Conservation (phyloP, 1,140 invertebrate species). For the Lepidotrigona ventralis region DNA sequence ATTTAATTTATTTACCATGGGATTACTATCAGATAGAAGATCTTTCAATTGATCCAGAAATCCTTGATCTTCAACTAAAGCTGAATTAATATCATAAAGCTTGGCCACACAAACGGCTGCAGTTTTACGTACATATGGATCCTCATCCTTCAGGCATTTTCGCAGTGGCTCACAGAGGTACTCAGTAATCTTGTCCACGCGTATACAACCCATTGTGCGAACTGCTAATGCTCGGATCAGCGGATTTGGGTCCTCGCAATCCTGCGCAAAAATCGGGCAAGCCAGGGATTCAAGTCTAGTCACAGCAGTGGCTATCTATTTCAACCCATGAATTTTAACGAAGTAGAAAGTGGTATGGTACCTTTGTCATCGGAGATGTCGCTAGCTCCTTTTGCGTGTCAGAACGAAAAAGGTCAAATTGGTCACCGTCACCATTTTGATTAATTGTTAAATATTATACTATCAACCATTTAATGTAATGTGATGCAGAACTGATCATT, state of each 20-base stretch:
- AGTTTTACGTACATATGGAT: conserved; percentile 99
- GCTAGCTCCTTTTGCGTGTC: conserved; percentile 81
- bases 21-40: conserved; percentile 98
- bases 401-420: conserved; percentile 82
- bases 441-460: conserved; percentile 75
- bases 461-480: conserved; percentile 69
- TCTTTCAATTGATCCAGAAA: conserved; percentile 99
- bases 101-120: conserved; percentile 99
- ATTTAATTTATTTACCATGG: conserved; percentile 88
- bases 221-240: conserved; percentile 99
- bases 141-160: conserved; percentile 99
- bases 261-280: conserved; percentile 85
- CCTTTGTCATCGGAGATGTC: conserved; percentile 81
- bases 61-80: conserved; percentile 98
- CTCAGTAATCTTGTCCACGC: conserved; percentile 99
- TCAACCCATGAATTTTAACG: conserved; percentile 78
- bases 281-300: conserved; percentile 81
- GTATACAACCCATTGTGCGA: conserved; percentile 99
- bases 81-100: conserved; percentile 98
- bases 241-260: conserved; percentile 99
- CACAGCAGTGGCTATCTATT: conserved; percentile 78
- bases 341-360: conserved; percentile 80
- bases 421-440: conserved; percentile 81
- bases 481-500: conserved; percentile 72
- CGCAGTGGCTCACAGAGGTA: conserved; percentile 99